Base-by-base conservation (phyloP, 2,888 invertebrate species). In the Drosophila nr. perissopoda region DNA sequence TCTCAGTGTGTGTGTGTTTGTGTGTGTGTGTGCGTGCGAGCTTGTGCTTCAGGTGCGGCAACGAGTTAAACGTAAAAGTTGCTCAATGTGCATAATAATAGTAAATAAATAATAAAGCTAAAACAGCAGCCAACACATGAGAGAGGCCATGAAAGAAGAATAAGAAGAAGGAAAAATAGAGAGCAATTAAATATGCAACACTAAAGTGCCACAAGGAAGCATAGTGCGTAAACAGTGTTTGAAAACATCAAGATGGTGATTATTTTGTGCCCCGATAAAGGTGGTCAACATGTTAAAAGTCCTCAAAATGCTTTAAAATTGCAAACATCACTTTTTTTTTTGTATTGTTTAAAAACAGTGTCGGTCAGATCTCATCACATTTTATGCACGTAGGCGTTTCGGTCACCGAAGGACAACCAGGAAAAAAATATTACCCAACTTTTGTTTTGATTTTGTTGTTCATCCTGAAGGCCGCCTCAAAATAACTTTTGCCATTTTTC, bases 31-130 rank as follows among this genome's bases (percentile, higher is more conserved):
- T n/a, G n/a, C n/a, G 60, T 49, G 42, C 53, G 46, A 53, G 57
- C 29, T 38, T 62, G 57, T 59, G 74, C 63, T 70, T 63, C 78
- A 78, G 87, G 83, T 88, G 87, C 83, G 89, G 76, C 78, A 80
- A 57, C 67, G 64, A 67, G 54, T 59, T 71, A 70, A 89, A 84
- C 84, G 76, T 79, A 73, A 89, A 89, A 85, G 82, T 81, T 74
- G 68, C 70, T 68, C 70, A 67, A 70, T 74, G 89, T 85, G 82
- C 79, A 70, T 57, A 29, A 57, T 61, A 80, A 74, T 59, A 70
- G 63, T 85, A 75, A 76, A 87, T 81, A 79, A 79, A 83, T 86
- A 83, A 76, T 78, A 75, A 69, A 76, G 60, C 65, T 31, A 60
- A 69, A 34, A 56, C 42, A 59, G 25, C 51, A 65, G 48, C 48